phyloP scores from a whole-genome alignment of 2,888 invertebrate species.

The Pyrochroa serraticornis region DNA sequence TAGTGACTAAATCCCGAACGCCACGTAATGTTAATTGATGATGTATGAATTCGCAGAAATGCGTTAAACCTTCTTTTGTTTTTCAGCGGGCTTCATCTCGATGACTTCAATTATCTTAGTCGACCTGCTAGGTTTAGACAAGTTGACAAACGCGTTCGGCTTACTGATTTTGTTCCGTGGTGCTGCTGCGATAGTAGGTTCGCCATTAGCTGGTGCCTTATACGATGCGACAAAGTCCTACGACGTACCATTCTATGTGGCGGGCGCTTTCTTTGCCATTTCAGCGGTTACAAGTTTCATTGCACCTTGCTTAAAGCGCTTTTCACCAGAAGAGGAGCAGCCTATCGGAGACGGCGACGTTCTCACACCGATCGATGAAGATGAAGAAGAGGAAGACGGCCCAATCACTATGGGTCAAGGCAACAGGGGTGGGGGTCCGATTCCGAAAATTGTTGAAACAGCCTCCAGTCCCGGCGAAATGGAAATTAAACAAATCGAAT shows the following conservation, averaged over 20 bases:
- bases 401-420: conserved; percentile 70
- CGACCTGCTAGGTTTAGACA: conserved; percentile 93
- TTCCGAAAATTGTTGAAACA: conserved; percentile 80
- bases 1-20: too few relatives aligned
- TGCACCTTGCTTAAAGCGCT: conserved; percentile 74
- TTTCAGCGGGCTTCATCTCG: conserved; percentile 93
- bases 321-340: conserved; percentile 56
- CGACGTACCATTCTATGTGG: conserved; percentile 90
- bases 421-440: conserved; percentile 51
- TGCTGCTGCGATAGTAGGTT: conserved; percentile 87
- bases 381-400: conserved; percentile 73
- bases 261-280: conserved; percentile 84
- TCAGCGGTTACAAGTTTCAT: conserved; percentile 82
- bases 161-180: conserved; percentile 94
- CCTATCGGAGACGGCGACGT: conserved; percentile 62
- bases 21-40: background rate
- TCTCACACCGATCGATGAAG: conserved; percentile 82
- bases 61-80: background rate
- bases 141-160: conserved; percentile 96
- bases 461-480: conserved; percentile 67
- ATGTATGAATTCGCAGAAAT: background rate
- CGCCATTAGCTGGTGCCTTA: conserved; percentile 84
- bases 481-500: conserved; percentile 74
- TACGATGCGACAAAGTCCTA: conserved; percentile 88
- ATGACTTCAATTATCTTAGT: conserved; percentile 97